Evolutionary conservation across 2,113 vertebrate genomes (phyloP), one percentile per base, ranked within the genome.

Genomic region (Brienomyrus longianalis): DNA sequence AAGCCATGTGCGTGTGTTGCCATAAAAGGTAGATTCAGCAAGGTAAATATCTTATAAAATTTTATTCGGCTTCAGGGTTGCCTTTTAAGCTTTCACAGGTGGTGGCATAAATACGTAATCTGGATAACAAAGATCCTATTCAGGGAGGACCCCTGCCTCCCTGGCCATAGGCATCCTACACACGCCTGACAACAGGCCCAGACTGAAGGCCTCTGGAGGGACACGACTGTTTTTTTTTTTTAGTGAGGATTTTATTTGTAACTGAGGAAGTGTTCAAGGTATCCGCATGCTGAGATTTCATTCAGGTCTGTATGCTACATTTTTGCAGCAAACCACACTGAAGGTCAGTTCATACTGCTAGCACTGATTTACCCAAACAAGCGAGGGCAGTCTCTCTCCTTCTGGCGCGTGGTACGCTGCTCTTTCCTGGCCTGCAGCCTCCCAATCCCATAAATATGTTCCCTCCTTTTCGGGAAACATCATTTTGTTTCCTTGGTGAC

Each of bases 401-500:
- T 13, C 48, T 50, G 45, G 13, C 1, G 10, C 21, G 7, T 5
- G 17, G 13, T 23, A 2, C 19, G 15, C 31, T 27, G 51, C 54
- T 45, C 39, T 84, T 1, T 27, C 84, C 35, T 43, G 13, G 31
- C 74, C 45, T 4, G 48, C 9, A 51, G 19, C 43, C 51, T 43
- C 74, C 21, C 66, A 45, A 21, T 27, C n/a, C 83, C 35, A 35
- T 52, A 15, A 52, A 54, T 83, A 47, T 54, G 56, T 80, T 80
- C 86, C 54, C 23, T 88, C 88, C 87, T 70, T 88, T 19, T 51
- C 23, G 7, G 23, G 70, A 74, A 48, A 2, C 47, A 59, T 66
- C 88, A 47, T 43, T 52, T 62, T 35, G 62, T 88, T 89, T 89
- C 88, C 88, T 70, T 48, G 59, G 87, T 74, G 88, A 88, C 59